A percentile compares a stretch with the other conserved stretches of the same genome.
Evolutionary conservation across 2,797 vertebrate genomes (phyloP).

Genomic region (Crenuchus spilurus): DNA sequence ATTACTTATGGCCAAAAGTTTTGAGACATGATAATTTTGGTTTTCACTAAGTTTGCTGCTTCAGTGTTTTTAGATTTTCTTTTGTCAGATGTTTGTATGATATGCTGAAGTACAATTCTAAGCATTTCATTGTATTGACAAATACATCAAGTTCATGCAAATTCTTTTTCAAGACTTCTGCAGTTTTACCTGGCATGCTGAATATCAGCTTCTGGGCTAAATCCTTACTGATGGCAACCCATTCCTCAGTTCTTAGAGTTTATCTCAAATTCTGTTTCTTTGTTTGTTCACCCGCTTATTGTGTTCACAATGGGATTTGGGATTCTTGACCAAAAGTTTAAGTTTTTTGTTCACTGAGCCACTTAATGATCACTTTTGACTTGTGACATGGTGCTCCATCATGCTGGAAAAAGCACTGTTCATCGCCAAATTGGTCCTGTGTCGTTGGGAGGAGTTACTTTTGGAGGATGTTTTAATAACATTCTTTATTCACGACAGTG

Average conservation of each 20-base stretch:
- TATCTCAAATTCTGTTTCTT: too few relatives aligned
- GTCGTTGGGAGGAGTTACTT: neutral
- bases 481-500: neutral
- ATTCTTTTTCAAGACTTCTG: too few relatives aligned
- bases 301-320: too few relatives aligned
- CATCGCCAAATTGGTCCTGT: too few relatives aligned
- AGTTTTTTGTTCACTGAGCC: neutral
- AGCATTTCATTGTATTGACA: neutral
- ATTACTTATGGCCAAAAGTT: too few relatives aligned
- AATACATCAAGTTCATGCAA: too few relatives aligned
- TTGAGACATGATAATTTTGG: neutral
- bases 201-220: too few relatives aligned
- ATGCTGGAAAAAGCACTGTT: neutral
- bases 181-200: too few relatives aligned
- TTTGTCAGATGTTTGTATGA: neutral
- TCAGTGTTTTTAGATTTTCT: neutral
- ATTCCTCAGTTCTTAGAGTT: too few relatives aligned
- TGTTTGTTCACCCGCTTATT: too few relatives aligned
- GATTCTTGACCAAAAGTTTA: too few relatives aligned
- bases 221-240: too few relatives aligned
- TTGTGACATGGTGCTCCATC: conserved; percentile 1
- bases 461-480: neutral
- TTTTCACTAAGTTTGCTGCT: neutral
- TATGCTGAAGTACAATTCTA: neutral
- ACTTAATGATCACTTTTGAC: neutral